A percentile compares a stretch with the other conserved stretches of the same genome.
These are phyloP conservation scores for Callipepla squamata DNA, from an alignment of 2,113 vertebrate species.

Conservation along the genomic window DNA sequence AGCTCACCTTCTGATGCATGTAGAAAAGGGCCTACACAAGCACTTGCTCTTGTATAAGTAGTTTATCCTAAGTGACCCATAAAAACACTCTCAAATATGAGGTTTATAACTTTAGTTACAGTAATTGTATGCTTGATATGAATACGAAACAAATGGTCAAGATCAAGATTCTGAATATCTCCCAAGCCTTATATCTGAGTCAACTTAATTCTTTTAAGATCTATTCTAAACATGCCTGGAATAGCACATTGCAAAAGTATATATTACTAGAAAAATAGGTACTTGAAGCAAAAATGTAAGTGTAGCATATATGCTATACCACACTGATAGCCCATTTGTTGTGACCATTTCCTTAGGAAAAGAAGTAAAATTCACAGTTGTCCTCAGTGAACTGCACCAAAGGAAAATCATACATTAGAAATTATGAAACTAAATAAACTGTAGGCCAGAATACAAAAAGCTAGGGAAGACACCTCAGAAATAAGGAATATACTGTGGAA, in stretches of 20 bases:
- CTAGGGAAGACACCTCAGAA: constrained; percentile 54
- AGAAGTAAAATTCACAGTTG: neutral
- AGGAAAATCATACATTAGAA: constrained; percentile 17
- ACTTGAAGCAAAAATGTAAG: neutral
- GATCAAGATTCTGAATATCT: neutral
- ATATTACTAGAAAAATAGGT: neutral
- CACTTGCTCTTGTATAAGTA: constrained; percentile 79
- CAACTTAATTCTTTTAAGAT: neutral
- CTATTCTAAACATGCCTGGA: neutral
- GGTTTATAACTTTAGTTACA: constrained; percentile 79
- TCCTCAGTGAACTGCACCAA: neutral
- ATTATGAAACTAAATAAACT: constrained; percentile 15
- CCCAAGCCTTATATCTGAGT: neutral
- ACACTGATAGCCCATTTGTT: neutral
- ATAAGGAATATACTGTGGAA: constrained; percentile 29
- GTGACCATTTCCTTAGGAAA: neutral
- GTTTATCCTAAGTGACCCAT: constrained; percentile 88
- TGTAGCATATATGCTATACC: neutral
- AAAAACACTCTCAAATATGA: constrained; percentile 80
- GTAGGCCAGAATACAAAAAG: constrained; percentile 40
- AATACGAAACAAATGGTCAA: constrained; percentile 78
- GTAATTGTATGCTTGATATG: constrained; percentile 81
- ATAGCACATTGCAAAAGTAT: neutral
- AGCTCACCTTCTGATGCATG: constrained; percentile 81
- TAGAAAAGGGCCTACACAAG: constrained; percentile 82